A percentile compares a stretch with the other conserved stretches of the same genome.
Conservation (phyloP, 2,113 vertebrate species). For the Halichoerus grypus region DNA sequence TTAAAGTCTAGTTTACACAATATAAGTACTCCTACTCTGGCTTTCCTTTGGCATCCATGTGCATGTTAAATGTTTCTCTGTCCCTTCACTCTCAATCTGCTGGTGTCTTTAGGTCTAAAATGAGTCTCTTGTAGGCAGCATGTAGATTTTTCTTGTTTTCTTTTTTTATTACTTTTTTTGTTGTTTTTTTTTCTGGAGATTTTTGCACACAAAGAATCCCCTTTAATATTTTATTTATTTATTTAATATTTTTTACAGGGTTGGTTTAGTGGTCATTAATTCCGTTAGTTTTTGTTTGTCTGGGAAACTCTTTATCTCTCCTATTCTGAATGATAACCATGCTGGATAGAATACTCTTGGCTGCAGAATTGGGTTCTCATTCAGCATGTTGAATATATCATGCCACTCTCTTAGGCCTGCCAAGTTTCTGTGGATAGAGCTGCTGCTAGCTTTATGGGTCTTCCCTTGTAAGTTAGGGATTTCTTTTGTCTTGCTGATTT, state of each 20-base stretch:
- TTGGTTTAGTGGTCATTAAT: neutral
- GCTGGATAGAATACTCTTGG: neutral
- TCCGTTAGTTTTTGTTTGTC: neutral
- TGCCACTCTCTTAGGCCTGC: neutral
- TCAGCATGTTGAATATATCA: neutral
- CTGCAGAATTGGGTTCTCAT: neutral
- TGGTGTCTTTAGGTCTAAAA: neutral
- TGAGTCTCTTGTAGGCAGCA: neutral
- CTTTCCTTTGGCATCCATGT: neutral
- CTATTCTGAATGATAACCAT: neutral
- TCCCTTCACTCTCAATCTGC: neutral
- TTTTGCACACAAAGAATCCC: neutral
- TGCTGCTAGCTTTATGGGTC: neutral
- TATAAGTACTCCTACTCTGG: neutral
- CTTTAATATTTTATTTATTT: neutral
- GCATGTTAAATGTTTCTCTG: neutral
- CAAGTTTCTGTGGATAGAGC: neutral
- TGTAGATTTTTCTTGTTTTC: neutral
- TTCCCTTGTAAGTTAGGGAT: neutral
- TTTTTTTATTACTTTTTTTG: neutral
- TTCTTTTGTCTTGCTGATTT: neutral
- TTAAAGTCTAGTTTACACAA: neutral
- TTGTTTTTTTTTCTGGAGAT: neutral
- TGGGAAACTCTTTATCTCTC: neutral
- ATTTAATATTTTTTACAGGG: neutral